These are phyloP conservation scores for Pteromalus puparum DNA, from an alignment of 1,140 invertebrate species.

Conservation along the genomic window DNA sequence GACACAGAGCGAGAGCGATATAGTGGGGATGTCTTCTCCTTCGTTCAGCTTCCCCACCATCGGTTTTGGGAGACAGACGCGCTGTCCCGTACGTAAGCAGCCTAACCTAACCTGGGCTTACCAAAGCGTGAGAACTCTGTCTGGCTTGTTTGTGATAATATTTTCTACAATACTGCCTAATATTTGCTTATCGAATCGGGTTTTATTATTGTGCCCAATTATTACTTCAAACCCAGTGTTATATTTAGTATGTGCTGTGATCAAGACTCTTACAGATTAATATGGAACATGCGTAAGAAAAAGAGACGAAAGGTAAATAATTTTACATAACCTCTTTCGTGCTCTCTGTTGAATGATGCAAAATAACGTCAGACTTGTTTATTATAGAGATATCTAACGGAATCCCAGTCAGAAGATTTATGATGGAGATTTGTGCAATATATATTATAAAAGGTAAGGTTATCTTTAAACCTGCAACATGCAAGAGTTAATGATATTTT, in stretches of 20 bases:
- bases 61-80: not conserved
- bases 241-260: constrained; percentile 37
- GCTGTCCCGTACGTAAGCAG: not conserved
- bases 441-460: constrained; percentile 18
- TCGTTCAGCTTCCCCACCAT: too few relatives aligned
- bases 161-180: not conserved
- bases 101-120: constrained; percentile 2
- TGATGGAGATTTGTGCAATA: constrained; percentile 23
- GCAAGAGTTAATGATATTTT: not conserved
- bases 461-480: not conserved
- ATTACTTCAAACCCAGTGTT: not conserved
- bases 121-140: constrained; percentile 5
- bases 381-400: constrained; percentile 18
- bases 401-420: not conserved
- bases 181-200: not conserved
- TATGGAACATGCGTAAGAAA: constrained; percentile 45
- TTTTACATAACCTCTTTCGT: constrained; percentile 21
- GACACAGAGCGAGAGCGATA: too few relatives aligned
- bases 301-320: constrained; percentile 49
- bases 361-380: constrained; percentile 9
- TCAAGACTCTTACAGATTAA: constrained; percentile 27
- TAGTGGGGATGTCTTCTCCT: too few relatives aligned
- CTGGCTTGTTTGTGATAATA: constrained; percentile 17
- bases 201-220: not conserved
- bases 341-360: not conserved